These are phyloP conservation scores for Mus minutoides DNA, from an alignment of 2,797 vertebrate species.

Conservation along the genomic window DNA sequence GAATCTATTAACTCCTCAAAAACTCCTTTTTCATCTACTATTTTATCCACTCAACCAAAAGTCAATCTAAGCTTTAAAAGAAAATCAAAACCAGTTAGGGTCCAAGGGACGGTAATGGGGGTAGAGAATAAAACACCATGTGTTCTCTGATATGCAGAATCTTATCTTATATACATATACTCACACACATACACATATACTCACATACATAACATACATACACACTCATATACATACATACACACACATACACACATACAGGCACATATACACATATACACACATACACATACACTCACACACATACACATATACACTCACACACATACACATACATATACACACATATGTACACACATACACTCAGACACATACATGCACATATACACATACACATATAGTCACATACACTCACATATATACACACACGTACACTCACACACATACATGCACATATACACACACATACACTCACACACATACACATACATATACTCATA, in stretches of 20 bases:
- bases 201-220: too few relatives aligned
- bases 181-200: neutral
- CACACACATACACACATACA: too few relatives aligned
- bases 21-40: neutral
- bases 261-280: neutral
- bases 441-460: neutral
- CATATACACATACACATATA: too few relatives aligned
- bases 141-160: neutral
- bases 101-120: too few relatives aligned
- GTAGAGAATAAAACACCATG: neutral
- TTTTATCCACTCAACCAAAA: neutral
- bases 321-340: too few relatives aligned
- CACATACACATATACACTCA: too few relatives aligned
- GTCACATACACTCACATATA: too few relatives aligned
- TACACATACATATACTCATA: too few relatives aligned
- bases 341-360: neutral
- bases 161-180: neutral
- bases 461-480: neutral
- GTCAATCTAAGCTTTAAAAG: neutral
- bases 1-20: conserved; percentile 15
- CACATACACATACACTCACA: too few relatives aligned
- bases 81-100: neutral
- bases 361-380: neutral
- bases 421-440: neutral
- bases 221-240: neutral